Evolutionary conservation across 2,797 vertebrate species (phyloP).

Genomic region (Hoplostethus atlanticus): DNA sequence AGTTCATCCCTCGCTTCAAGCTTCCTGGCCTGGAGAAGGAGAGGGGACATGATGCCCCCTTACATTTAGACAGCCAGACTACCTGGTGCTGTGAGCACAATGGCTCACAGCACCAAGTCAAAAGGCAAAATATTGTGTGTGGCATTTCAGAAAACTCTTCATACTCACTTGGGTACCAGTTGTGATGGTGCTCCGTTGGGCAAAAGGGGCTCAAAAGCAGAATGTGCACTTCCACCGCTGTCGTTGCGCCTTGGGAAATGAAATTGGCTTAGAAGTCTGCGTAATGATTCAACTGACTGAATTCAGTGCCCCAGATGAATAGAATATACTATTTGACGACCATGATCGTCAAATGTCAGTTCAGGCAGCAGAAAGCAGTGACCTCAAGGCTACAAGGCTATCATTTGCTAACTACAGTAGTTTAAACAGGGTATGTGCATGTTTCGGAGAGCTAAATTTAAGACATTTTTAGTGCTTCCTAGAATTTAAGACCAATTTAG

Average conservation of each 20-base stretch:
- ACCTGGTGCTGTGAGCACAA: neutral
- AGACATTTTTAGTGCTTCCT: no score
- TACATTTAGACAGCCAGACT: neutral
- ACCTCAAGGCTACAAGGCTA: no score
- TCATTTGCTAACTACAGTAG: no score
- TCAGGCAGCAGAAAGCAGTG: neutral
- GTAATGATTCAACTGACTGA: neutral
- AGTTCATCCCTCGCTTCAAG: conserved; percentile 88
- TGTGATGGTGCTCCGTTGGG: conserved; percentile 90
- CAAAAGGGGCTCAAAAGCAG: conserved; percentile 89
- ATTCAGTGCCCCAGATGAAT: neutral
- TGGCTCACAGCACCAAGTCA: neutral
- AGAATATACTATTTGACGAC: neutral
- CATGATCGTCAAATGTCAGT: neutral
- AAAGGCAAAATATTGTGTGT: no score
- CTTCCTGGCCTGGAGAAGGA: conserved; percentile 86
- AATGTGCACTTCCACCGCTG: conserved; percentile 91
- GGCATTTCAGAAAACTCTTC: neutral
- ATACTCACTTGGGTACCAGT: conserved; percentile 92
- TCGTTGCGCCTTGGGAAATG: conserved; percentile 87
- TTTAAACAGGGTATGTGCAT: no score
- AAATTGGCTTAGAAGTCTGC: neutral
- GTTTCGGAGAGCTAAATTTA: no score
- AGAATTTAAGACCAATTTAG: no score
- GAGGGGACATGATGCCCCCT: neutral